Evolutionary conservation across 2,888 invertebrate genomes (phyloP).

Genomic region (Monochamus alternatus): DNA sequence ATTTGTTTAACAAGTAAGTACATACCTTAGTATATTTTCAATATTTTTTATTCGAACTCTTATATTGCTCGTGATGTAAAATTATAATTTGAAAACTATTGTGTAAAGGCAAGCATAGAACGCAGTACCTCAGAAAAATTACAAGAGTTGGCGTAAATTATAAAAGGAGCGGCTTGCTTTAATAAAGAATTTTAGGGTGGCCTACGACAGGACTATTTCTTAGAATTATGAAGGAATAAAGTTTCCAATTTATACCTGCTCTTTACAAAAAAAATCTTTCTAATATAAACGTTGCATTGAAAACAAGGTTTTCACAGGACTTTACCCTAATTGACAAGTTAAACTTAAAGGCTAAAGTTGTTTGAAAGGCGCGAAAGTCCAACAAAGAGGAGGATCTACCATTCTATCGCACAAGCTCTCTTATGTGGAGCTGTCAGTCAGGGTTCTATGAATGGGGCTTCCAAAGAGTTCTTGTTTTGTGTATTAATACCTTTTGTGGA

Average conservation of each 20-base stretch:
- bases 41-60: too few species aligned
- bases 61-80: too few species aligned
- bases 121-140: neutral
- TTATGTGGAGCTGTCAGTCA: conserved; percentile 35
- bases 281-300: conserved; percentile 26
- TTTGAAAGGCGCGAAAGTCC: conserved; percentile 1
- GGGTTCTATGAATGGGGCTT: conserved; percentile 22
- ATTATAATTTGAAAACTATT: too few species aligned
- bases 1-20: too few species aligned
- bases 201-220: conserved; percentile 27
- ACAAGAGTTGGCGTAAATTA: conserved; percentile 1
- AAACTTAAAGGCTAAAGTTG: conserved; percentile 22
- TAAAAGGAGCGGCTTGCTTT: conserved; percentile 8
- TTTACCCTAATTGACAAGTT: neutral
- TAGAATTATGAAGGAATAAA: conserved; percentile 27
- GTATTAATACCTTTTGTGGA: conserved; percentile 22
- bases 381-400: conserved; percentile 30
- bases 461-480: conserved; percentile 31
- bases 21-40: too few species aligned
- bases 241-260: conserved; percentile 30
- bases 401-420: conserved; percentile 32
- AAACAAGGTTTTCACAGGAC: neutral
- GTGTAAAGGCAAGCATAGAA: neutral
- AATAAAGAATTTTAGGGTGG: conserved; percentile 32
- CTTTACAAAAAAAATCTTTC: conserved; percentile 35